These are phyloP conservation scores for Grallaria varia DNA, from an alignment of 2,113 vertebrate species.

Conservation along the genomic window DNA sequence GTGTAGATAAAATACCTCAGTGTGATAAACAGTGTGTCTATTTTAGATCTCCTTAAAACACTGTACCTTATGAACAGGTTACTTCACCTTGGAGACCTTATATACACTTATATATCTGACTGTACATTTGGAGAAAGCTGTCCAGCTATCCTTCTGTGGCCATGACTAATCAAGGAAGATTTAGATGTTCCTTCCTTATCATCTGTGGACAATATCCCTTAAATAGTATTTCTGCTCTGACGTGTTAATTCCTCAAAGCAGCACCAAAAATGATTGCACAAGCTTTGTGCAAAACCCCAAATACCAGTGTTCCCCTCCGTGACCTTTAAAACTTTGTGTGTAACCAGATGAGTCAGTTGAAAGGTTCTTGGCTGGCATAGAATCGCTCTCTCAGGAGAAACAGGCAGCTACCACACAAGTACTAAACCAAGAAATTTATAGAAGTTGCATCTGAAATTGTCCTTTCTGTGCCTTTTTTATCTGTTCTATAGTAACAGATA, in stretches of 20 bases:
- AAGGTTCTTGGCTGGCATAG: neutral
- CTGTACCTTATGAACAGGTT: neutral
- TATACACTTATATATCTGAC: neutral
- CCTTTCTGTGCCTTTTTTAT: neutral
- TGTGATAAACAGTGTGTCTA: neutral
- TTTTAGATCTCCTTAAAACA: neutral
- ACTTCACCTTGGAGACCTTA: neutral
- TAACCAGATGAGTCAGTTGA: neutral
- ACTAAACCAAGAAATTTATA: neutral
- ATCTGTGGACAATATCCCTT: neutral
- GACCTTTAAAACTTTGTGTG: neutral
- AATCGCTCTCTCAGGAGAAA: neutral
- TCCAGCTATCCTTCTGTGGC: neutral
- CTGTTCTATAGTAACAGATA: fast-evolving
- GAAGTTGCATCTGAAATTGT: neutral
- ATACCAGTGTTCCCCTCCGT: neutral
- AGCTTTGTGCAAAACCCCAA: neutral
- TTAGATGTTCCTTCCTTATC: neutral
- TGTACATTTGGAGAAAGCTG: neutral
- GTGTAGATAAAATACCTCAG: neutral
- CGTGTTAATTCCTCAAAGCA: neutral
- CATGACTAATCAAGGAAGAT: neutral
- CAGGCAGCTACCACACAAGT: neutral
- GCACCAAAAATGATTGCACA: neutral
- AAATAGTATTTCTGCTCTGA: neutral